Evolutionary conservation across 2,888 invertebrate genomes (phyloP), one percentile per base, ranked within the genome.

Genomic region (Erebia ligea): DNA sequence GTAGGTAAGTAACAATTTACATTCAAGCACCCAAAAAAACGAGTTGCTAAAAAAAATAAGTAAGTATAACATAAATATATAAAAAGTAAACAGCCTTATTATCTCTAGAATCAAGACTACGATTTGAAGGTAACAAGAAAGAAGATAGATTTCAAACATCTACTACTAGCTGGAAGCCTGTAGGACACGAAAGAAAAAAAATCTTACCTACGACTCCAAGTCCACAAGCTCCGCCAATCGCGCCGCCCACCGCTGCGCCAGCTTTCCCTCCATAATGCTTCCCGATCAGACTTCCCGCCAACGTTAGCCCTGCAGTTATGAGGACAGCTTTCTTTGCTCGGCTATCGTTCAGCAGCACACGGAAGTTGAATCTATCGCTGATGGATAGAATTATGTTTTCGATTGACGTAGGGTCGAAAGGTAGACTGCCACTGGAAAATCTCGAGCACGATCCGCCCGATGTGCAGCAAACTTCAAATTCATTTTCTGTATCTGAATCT

Each of bases 201-300:
- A 1, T 25, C 89, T 86, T 77, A 92, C 92, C 87, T 67, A 87
- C 84, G 64, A 91, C 75, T 0, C 92, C 92, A n/a, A 90, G 70
- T 3, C 91, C 91, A 67, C 92, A 91, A 8, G 79, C 90, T 0
- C 92, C 92, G 0, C 92, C 92, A 9, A 92, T 83, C 0, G 87
- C 89, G 0, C 91, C 89, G 0, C 92, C 92, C 0, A 92, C 80
- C 0, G 86, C 86, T 0, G 90, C 91, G 0, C 92, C 92, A 1
- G 89, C 56, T 74, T 86, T 89, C 8, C 92, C 92, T 13, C 90
- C 92, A 74, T 87, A 90, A 76, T 90, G 89, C 10, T 82, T 84
- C 0, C 92, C 92, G 19, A 93, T 79, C n/a, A 92, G 65, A 0
- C 86, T 84, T 0, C 92, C 92, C 1, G 90, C 91, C 13, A 92